Conservation (phyloP, 2,888 invertebrate genomes). For the Neria commutata region DNA sequence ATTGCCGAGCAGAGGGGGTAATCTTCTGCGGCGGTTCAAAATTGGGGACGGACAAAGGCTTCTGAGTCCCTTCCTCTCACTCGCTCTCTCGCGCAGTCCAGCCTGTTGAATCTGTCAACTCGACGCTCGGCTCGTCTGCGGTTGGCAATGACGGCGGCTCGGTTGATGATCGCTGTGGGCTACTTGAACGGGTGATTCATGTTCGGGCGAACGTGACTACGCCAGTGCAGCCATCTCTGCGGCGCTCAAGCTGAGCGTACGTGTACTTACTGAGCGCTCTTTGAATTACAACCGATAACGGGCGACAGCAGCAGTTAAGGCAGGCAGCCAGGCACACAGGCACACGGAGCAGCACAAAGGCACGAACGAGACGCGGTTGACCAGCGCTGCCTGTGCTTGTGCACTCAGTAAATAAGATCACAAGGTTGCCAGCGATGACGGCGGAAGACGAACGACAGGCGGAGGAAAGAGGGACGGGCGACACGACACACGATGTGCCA, state of each 20-base stretch:
- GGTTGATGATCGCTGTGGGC: not conserved
- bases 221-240: conserved; percentile 21
- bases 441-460: conserved; percentile 33
- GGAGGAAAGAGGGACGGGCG: not conserved
- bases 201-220: conserved; percentile 43
- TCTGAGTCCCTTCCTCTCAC: conserved; percentile 5
- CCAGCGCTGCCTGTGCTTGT: conserved; percentile 30
- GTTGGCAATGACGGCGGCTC: not conserved
- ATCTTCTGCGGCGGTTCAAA: not conserved
- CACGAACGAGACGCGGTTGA: not conserved
- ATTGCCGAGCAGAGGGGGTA: too few relatives aligned
- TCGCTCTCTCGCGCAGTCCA: conserved; percentile 3
- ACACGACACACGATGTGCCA: not conserved
- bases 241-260: not conserved
- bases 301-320: not conserved
- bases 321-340: conserved; percentile 1
- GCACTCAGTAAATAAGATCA: conserved; percentile 49
- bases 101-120: not conserved
- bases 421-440: conserved; percentile 44
- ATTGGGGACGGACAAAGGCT: not conserved
- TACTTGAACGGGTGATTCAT: conserved; percentile 44
- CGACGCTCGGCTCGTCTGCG: conserved; percentile 9
- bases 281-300: conserved; percentile 21
- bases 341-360: not conserved
- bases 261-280: conserved; percentile 14